A percentile compares a stretch with the other conserved stretches of the same genome.
These are phyloP conservation scores for Euwallacea fornicatus DNA, from an alignment of 1,140 invertebrate species.

Conservation along the genomic window DNA sequence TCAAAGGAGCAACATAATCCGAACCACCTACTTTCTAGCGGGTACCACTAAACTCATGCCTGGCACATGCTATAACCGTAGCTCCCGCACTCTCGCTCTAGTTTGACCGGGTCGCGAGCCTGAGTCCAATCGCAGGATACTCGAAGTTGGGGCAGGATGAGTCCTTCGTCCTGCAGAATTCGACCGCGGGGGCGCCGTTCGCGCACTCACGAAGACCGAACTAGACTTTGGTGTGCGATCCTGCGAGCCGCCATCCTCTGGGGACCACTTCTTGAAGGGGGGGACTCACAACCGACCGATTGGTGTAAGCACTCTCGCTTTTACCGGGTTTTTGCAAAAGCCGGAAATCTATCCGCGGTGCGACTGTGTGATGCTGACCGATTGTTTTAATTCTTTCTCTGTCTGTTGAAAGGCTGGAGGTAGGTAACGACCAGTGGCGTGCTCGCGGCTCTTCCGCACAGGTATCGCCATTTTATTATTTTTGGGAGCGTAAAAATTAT, in stretches of 20 bases:
- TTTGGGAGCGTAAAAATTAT: too few species aligned
- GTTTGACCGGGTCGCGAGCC: not conserved
- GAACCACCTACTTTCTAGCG: slow-evolving; percentile 23
- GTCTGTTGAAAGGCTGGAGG: not conserved
- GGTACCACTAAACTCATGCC: slow-evolving; percentile 35
- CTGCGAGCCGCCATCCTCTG: slow-evolving; percentile 1
- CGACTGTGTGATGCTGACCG: slow-evolving; percentile 16
- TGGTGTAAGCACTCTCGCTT: slow-evolving; percentile 30
- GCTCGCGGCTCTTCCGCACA: too few species aligned
- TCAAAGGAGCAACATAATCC: not conserved
- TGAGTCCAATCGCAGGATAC: slow-evolving; percentile 9
- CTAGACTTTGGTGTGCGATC: slow-evolving; percentile 10
- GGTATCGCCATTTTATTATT: too few species aligned
- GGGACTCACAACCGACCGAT: not conserved
- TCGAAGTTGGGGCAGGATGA: slow-evolving; percentile 1
- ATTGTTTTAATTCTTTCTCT: slow-evolving; percentile 28
- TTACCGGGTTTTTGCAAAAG: slow-evolving; percentile 33
- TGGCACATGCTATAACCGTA: slow-evolving; percentile 31
- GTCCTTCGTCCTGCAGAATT: slow-evolving; percentile 27
- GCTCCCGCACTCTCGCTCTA: slow-evolving; percentile 19
- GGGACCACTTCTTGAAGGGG: slow-evolving; percentile 14
- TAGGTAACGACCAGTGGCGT: too few species aligned
- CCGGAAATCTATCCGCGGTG: slow-evolving; percentile 24
- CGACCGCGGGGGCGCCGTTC: slow-evolving; percentile 19
- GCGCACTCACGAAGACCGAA: slow-evolving; percentile 30